Percentiles rank a stretch among this genome's conserved stretches.
These are phyloP conservation scores for Anarhynchus alexandrinus DNA, from an alignment of 2,113 vertebrate species.

Conservation along the genomic window DNA sequence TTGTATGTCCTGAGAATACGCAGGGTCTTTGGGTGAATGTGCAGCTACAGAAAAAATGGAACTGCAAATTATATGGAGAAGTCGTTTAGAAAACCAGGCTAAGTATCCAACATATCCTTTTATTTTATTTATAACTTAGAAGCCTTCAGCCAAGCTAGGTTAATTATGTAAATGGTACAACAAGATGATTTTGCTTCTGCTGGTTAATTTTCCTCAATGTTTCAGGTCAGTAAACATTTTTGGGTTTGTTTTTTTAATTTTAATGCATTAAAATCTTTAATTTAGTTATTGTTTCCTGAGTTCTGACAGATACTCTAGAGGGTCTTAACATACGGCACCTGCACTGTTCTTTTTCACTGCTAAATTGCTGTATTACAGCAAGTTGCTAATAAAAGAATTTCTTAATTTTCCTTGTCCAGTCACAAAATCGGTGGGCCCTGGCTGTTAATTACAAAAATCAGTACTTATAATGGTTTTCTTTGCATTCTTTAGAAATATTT, in stretches of 20 bases:
- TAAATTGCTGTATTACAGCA: not conserved
- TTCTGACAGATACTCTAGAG: not conserved
- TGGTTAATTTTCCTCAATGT: not conserved
- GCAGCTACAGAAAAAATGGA: not conserved
- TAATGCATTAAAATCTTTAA: not conserved
- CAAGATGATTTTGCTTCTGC: not conserved
- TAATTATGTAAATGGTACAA: conserved; percentile 3
- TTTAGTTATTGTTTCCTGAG: not conserved
- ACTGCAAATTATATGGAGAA: not conserved
- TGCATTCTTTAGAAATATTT: not conserved
- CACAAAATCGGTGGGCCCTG: not conserved
- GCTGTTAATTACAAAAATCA: not conserved
- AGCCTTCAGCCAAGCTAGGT: not conserved
- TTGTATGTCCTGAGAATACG: not conserved
- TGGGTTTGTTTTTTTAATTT: not conserved
- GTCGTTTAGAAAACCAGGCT: not conserved
- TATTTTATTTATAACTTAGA: conserved; percentile 35
- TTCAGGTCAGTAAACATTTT: conserved; percentile 16
- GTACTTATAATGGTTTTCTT: not conserved
- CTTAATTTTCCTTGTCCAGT: not conserved
- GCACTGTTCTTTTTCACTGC: not conserved
- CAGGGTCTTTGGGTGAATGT: not conserved
- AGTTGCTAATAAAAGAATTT: not conserved
- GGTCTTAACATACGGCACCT: not conserved
- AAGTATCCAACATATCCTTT: not conserved